A percentile compares a stretch with the other conserved stretches of the same genome.
Conservation (phyloP, 1,140 invertebrate genomes). For the Drosophila kohkoa region DNA sequence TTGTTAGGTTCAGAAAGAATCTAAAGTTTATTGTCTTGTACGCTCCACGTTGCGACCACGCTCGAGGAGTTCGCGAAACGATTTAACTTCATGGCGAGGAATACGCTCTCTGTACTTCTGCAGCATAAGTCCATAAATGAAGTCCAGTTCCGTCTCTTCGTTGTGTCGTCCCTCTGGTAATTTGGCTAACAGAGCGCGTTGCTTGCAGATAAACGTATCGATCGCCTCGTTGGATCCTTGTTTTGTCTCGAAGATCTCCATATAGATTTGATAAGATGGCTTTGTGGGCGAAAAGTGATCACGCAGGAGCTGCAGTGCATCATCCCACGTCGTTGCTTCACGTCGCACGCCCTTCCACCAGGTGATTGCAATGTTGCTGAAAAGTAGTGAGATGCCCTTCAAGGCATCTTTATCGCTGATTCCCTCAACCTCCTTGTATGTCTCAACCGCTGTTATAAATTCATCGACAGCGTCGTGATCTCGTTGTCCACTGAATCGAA, state of each 20-base stretch:
- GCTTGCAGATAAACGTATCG: conserved; percentile 75
- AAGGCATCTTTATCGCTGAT: conserved; percentile 80
- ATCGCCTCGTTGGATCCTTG: conserved; percentile 56
- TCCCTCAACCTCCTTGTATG: conserved; percentile 79
- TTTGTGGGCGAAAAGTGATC: conserved; percentile 80
- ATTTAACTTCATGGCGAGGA: conserved; percentile 70
- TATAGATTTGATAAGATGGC: conserved; percentile 74
- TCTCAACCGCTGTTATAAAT: conserved; percentile 73
- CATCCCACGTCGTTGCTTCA: conserved; percentile 69
- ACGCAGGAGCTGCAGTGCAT: conserved; percentile 64
- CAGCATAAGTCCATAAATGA: conserved; percentile 69
- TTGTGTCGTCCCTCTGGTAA: conserved; percentile 74
- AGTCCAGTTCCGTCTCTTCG: conserved; percentile 79
- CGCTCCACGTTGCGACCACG: conserved; percentile 64
- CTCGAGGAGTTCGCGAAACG: conserved; percentile 74
- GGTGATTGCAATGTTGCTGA: conserved; percentile 59
- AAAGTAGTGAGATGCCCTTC: conserved; percentile 71
- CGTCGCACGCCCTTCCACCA: conserved; percentile 83
- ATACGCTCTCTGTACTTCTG: conserved; percentile 71
- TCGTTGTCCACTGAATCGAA: conserved; percentile 72
- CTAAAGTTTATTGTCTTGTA: conserved; percentile 20
- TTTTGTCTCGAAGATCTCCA: conserved; percentile 76
- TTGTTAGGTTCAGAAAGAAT: not conserved
- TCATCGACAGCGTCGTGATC: conserved; percentile 82
- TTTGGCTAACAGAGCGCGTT: conserved; percentile 74